Base-by-base conservation (phyloP, 2,113 vertebrate species). In the Equus quagga region DNA sequence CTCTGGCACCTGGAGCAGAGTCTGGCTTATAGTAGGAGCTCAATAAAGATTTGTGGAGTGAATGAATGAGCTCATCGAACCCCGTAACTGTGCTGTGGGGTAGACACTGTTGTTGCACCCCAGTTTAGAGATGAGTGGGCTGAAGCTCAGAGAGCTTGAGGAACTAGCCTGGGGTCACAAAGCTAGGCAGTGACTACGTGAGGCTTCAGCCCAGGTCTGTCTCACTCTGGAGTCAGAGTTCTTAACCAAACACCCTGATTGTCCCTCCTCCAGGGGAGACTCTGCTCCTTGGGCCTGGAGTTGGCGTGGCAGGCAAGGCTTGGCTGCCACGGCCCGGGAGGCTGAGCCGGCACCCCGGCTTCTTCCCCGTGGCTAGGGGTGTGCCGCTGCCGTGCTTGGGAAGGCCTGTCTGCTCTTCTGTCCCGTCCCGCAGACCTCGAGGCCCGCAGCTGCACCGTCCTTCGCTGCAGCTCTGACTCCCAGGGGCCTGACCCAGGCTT, bases 361-460 rank as follows among this genome's bases (percentile, higher is more conserved):
- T 46, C 65, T 28, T 23, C 24, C 73, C 44, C 65, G 44, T 24
- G 36, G 4, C 6, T 36, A 24, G 13, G 7, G n/a, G 46, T 31
- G 62, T 15, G 1, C 13, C 8, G 46, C 13, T 8, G 8, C 36
- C 49, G 54, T 18, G 12, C 36, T 1, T 36, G 2, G 8, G 12
- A 26, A 19, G 44, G 58, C 13, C 51, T 75, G 3, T 33, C 44
- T 21, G 72, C 19, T 73, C 17, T 23, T 62, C 44, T 51, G 82
- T 28, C 33, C 31, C 11, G 1, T 36, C 33, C n/a, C 0, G 2
- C 41, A 19, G 14, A 49, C 23, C 31, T 5, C 4, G 58, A 75
- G 41, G 46, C 28, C 3, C 6, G 58, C 28, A 24, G n/a, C 31
- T 24, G 46, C 12, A 18, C 1, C n/a, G 23, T 60, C 41, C 41